phyloP scores from a whole-genome alignment of 2,113 vertebrate species.

The Alligator mississippiensis region DNA sequence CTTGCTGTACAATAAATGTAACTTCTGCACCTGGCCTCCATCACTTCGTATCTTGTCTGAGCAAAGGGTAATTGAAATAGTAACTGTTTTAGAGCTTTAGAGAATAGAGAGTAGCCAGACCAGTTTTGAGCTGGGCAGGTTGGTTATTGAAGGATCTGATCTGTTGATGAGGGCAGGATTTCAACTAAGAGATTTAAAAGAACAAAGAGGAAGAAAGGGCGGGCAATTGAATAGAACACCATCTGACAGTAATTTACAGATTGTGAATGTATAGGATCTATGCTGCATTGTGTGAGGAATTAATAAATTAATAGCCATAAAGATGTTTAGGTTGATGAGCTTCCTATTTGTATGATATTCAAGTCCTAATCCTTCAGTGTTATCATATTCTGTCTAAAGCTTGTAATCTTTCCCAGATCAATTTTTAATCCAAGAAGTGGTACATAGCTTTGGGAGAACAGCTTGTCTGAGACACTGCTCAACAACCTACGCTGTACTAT shows the following conservation, averaged over 20 bases:
- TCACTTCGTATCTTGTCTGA: neutral
- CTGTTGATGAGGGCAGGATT: no score
- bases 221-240: no score
- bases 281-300: neutral
- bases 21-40: no score
- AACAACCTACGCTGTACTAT: accelerated
- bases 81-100: no score
- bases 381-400: neutral
- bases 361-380: neutral
- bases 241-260: neutral
- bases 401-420: neutral
- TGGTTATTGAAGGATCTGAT: no score
- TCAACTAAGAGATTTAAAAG: no score
- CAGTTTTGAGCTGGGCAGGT: no score
- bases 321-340: neutral
- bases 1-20: no score
- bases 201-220: no score
- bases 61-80: neutral
- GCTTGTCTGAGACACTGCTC: accelerated
- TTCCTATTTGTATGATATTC: neutral
- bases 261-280: no score
- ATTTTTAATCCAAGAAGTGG: neutral
- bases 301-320: neutral
- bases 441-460: accelerated
- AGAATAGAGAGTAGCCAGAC: no score